These are phyloP conservation scores for Drusus annulatus DNA, from an alignment of 1,140 invertebrate species.

Conservation along the genomic window DNA sequence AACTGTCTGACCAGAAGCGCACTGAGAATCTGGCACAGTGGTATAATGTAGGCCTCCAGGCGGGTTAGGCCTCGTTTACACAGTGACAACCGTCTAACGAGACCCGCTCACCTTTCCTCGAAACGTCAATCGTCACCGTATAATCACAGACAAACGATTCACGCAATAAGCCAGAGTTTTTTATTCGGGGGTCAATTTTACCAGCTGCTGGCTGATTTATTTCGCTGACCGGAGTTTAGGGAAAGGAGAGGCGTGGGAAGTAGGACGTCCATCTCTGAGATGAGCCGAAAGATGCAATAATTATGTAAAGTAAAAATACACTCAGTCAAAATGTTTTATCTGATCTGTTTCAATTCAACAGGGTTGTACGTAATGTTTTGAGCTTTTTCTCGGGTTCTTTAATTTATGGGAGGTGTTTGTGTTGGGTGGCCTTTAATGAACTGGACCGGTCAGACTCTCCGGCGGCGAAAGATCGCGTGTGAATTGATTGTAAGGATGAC, in stretches of 20 bases:
- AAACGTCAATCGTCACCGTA: neutral
- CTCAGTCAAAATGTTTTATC: neutral
- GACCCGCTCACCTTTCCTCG: neutral
- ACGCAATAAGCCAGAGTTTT: neutral
- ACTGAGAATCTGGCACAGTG: constrained; percentile 28
- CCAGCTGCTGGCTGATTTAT: neutral
- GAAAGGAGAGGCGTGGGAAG: constrained; percentile 37
- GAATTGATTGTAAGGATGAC: constrained; percentile 28
- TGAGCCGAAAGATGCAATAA: neutral
- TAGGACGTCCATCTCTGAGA: constrained; percentile 23
- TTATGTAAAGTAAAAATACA: neutral
- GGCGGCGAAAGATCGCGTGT: constrained; percentile 28
- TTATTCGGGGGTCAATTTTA: neutral
- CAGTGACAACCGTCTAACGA: constrained; percentile 1
- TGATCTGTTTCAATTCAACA: neutral
- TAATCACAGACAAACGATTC: too few species aligned
- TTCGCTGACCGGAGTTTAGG: constrained; percentile 5
- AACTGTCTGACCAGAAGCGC: constrained; percentile 9
- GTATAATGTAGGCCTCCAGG: constrained; percentile 24
- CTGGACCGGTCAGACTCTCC: constrained; percentile 24
- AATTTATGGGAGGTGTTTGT: neutral
- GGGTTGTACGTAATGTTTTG: neutral
- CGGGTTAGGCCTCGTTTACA: constrained; percentile 29
- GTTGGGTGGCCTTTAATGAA: neutral
- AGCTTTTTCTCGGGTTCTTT: constrained; percentile 4